Percentiles rank a stretch among this genome's conserved stretches.
Conservation (phyloP, 2,888 invertebrate species). For the Micoletzkya japonica region DNA sequence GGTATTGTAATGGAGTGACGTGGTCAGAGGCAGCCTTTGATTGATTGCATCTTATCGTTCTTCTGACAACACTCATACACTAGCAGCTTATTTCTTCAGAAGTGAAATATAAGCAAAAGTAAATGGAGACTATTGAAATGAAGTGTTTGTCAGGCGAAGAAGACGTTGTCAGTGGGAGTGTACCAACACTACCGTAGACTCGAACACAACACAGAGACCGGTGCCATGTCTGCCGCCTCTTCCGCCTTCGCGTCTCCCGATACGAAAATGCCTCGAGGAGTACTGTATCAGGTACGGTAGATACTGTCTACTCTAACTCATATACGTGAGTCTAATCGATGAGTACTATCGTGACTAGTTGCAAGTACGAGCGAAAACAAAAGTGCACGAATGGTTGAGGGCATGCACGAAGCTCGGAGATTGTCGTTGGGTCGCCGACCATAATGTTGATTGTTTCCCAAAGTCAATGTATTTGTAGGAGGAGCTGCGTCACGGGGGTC, state of each 20-base stretch:
- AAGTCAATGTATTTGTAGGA: too few species aligned
- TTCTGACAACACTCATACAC: too few species aligned
- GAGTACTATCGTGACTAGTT: neutral
- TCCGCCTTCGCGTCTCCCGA: constrained; percentile 32
- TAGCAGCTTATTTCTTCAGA: too few species aligned
- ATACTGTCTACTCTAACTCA: neutral
- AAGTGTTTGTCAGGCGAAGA: constrained; percentile 87
- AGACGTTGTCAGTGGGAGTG: constrained; percentile 93
- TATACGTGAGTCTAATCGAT: neutral
- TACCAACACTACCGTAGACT: constrained; percentile 94
- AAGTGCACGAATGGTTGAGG: too few species aligned
- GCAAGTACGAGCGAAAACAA: neutral
- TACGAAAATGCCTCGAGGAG: constrained; percentile 42
- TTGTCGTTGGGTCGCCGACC: too few species aligned
- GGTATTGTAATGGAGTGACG: too few species aligned
- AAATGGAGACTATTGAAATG: too few species aligned
- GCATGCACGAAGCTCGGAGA: neutral
- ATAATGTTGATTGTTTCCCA: too few species aligned
- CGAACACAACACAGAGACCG: constrained; percentile 77
- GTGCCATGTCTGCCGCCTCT: constrained; percentile 37
- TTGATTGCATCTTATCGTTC: too few species aligned
- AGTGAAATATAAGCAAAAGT: too few species aligned
- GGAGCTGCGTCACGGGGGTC: too few species aligned
- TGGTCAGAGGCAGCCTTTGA: too few species aligned
- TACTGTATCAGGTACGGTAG: constrained; percentile 39